These are phyloP conservation scores for Lepetodrilus schrolli DNA, from an alignment of 2,888 invertebrate species.

Conservation along the genomic window DNA sequence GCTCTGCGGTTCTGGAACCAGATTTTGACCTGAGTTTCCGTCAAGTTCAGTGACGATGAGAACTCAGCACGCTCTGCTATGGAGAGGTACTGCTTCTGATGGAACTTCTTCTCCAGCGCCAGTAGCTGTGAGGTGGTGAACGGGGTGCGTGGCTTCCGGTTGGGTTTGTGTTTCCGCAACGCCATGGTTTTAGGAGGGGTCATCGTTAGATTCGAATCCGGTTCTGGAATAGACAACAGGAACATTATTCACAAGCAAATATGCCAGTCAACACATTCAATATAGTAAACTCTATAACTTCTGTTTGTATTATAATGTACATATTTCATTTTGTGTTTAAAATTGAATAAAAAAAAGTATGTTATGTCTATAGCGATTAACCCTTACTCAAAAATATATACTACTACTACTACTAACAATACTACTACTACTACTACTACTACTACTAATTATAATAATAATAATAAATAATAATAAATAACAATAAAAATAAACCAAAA, in stretches of 20 bases:
- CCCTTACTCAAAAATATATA: no score
- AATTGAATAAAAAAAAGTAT: no score
- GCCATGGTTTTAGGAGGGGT: slow-evolving; percentile 71
- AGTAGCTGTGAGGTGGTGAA: slow-evolving; percentile 94
- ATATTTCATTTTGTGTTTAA: no score
- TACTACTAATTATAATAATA: no score
- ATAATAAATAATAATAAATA: no score
- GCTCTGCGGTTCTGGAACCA: slow-evolving; percentile 80
- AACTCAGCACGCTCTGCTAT: slow-evolving; percentile 95
- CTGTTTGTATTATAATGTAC: no score
- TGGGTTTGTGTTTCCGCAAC: slow-evolving; percentile 92
- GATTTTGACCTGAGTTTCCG: slow-evolving; percentile 85
- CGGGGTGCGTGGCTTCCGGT: slow-evolving; percentile 93
- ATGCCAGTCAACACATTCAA: no score
- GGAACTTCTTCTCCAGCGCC: slow-evolving; percentile 92
- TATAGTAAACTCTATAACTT: no score
- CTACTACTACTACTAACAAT: no score
- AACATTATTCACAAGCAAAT: neutral
- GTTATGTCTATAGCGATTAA: no score
- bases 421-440: no score
- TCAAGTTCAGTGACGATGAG: slow-evolving; percentile 88
- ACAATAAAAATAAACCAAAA: no score
- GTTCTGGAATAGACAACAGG: slow-evolving; percentile 8
- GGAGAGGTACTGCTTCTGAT: slow-evolving; percentile 92
- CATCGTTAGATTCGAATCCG: slow-evolving; percentile 40